These are phyloP conservation scores for Micrastur ruficollis DNA, from an alignment of 2,797 vertebrate genomes.

Conservation along the genomic window DNA sequence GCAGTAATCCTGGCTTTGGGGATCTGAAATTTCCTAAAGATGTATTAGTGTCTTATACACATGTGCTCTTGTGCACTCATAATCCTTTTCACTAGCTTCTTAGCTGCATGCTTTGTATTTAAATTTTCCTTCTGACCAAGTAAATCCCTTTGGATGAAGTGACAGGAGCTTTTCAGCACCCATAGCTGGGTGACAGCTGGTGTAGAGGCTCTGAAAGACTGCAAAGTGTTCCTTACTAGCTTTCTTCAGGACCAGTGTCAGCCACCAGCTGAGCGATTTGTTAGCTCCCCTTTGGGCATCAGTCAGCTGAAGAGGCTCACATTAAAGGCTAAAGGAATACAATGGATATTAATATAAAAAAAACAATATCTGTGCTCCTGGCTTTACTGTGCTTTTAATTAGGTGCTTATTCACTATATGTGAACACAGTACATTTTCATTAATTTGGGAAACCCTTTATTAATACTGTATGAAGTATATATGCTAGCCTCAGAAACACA, in stretches of 20 bases:
- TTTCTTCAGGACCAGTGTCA: slow-evolving; percentile 82
- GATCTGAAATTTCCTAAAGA: slow-evolving; percentile 89
- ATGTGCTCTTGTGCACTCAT: slow-evolving; percentile 86
- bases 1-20: slow-evolving; percentile 88
- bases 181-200: slow-evolving; percentile 95
- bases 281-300: slow-evolving; percentile 79
- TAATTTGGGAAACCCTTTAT: slow-evolving; percentile 66
- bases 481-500: slow-evolving; percentile 41
- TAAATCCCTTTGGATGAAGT: slow-evolving; percentile 90
- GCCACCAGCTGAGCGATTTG: slow-evolving; percentile 84
- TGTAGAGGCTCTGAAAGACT: slow-evolving; percentile 90
- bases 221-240: slow-evolving; percentile 79
- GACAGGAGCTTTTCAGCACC: slow-evolving; percentile 95
- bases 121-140: slow-evolving; percentile 86
- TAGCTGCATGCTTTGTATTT: slow-evolving; percentile 91
- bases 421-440: slow-evolving; percentile 69
- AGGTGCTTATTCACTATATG: slow-evolving; percentile 70
- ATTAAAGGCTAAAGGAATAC: slow-evolving; percentile 76
- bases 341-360: slow-evolving; percentile 77
- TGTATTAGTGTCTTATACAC: slow-evolving; percentile 92
- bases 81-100: slow-evolving; percentile 90
- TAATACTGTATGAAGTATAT: slow-evolving; percentile 62
- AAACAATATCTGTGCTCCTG: slow-evolving; percentile 67
- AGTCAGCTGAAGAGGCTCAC: slow-evolving; percentile 79
- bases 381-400: slow-evolving; percentile 73